Evolutionary conservation across 2,797 vertebrate genomes (phyloP), one percentile per base, ranked within the genome.

Genomic region (Tolypeutes matacus): DNA sequence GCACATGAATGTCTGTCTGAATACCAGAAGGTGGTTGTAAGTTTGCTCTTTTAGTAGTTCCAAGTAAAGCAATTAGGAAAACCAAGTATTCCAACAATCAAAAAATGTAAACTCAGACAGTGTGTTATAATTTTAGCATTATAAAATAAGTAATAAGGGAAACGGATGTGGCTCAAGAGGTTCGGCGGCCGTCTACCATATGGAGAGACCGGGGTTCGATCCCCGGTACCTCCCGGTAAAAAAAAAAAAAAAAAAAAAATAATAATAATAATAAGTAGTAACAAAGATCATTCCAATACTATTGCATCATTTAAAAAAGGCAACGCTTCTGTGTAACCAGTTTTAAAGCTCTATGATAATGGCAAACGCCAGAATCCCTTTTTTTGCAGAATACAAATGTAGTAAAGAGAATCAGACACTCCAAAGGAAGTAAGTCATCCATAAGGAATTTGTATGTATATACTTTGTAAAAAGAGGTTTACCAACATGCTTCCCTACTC

Each of bases 21-120:
- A 13, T 56, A 80, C 14, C 21, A 75, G 90, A 67, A 86, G 34
- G n/a, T 86, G n/a, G 39, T 17, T n/a, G 18, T 75, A 91, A 69
- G 42, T 46, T 86, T 86, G 53, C 31, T 86, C 53, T 90, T 87
- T 77, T 31, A 93, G 67, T 31, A 84, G 76, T 36, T 53, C 46
- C 91, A 89, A 88, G 51, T 60, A 83, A 78, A 93, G 21, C 84
- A 93, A 60, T 58, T 7, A 92, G 49, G 67, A 39, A 89, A 94
- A 92, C 4, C 53, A 96, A 94, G 42, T 23, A 69, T 14, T 29
- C 10, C 36, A 89, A 88, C n/a, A 93, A 77, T 1, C 62, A 31
- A 86, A 90, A 96, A 96, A 94, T 25, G 34, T 49, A 91, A 85
- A 39, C 39, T 20, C 69, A 11, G 62, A 76, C 7, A 76, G 90